Evolutionary conservation across 2,797 vertebrate species (phyloP).

Genomic region (Gymnoscopelus braueri): DNA sequence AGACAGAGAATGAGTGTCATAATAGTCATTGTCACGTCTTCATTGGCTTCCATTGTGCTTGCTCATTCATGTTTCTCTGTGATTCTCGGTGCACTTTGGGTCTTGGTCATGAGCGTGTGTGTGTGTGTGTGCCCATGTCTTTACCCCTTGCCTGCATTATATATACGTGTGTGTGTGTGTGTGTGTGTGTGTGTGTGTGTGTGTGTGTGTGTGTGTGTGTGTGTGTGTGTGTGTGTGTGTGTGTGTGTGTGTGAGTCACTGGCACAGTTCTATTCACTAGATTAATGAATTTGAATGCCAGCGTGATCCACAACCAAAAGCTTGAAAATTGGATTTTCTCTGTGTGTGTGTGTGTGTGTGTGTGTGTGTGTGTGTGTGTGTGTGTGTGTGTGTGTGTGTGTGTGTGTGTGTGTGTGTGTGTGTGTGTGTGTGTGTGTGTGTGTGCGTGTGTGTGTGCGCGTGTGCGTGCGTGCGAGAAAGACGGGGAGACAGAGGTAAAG

Average conservation of each 20-base stretch:
- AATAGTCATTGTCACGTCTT: not conserved
- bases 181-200: conserved; percentile 11
- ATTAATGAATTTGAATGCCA: conserved; percentile 66
- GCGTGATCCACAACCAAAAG: conserved; percentile 54
- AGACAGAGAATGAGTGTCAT: too few species aligned
- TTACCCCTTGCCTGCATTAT: conserved; percentile 25
- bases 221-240: conserved; percentile 6
- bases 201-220: conserved; percentile 24
- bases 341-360: conserved; percentile 10
- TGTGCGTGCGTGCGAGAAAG: not conserved
- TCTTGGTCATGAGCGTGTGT: not conserved
- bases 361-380: conserved; percentile 2
- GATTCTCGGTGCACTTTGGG: not conserved
- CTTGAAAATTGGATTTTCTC: conserved; percentile 66
- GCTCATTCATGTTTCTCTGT: conserved; percentile 29
- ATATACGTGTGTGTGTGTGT: conserved; percentile 18
- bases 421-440: conserved; percentile 9
- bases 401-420: conserved; percentile 4
- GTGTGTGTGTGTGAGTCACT: conserved; percentile 40
- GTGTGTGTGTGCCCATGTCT: conserved; percentile 1
- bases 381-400: conserved; percentile 10
- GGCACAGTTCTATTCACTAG: conserved; percentile 52
- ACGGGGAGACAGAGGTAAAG: not conserved
- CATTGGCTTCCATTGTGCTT: not conserved
- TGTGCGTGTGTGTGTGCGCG: conserved; percentile 9